Percentiles rank a stretch among this genome's conserved stretches.
Conservation (phyloP, 2,888 invertebrate genomes). For the Tryphoninae sp. region DNA sequence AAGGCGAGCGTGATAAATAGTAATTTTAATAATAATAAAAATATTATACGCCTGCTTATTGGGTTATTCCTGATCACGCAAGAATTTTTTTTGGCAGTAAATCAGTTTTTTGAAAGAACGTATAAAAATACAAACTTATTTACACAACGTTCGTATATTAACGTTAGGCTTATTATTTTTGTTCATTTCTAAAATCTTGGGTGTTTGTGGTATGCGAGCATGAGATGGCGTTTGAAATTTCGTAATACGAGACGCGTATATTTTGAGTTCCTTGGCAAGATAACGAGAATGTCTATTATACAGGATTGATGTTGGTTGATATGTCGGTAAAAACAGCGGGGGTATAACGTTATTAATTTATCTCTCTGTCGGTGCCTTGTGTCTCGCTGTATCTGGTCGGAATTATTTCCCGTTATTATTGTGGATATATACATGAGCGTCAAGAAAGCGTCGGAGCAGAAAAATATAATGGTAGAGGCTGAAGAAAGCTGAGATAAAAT, state of each 20-base stretch:
- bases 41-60: too few species aligned
- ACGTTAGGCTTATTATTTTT: too few species aligned
- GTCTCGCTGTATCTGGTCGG: slow-evolving; percentile 22
- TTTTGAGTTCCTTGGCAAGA: not conserved
- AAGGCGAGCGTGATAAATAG: too few species aligned
- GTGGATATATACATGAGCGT: slow-evolving; percentile 4
- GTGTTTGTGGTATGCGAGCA: not conserved
- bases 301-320: slow-evolving; percentile 18
- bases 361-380: slow-evolving; percentile 15
- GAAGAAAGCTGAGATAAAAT: slow-evolving; percentile 6
- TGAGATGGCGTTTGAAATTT: slow-evolving; percentile 14
- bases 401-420: slow-evolving; percentile 32
- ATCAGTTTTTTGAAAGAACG: too few species aligned
- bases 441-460: slow-evolving; percentile 7
- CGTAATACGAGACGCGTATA: not conserved
- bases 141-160: too few species aligned
- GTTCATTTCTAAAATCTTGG: too few species aligned
- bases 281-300: not conserved
- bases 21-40: too few species aligned
- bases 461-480: slow-evolving; percentile 3
- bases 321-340: slow-evolving; percentile 11
- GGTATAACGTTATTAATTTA: not conserved
- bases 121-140: too few species aligned
- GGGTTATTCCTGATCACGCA: too few species aligned
- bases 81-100: too few species aligned